These are phyloP conservation scores for Grammomys surdaster DNA, from an alignment of 2,113 vertebrate genomes.

Conservation along the genomic window DNA sequence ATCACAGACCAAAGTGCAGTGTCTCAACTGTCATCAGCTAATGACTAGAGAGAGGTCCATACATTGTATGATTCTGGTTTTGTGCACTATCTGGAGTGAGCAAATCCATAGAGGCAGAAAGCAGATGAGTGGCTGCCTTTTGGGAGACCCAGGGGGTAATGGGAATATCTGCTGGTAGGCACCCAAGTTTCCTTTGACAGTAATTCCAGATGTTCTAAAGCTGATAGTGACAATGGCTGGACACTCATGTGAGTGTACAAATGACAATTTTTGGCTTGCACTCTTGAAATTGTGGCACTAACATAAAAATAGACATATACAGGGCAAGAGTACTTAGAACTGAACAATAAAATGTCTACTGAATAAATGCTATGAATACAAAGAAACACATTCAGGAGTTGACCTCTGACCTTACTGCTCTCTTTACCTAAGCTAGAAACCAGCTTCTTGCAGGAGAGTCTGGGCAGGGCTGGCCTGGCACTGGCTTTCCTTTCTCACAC, in stretches of 20 bases:
- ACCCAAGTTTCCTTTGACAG: neutral
- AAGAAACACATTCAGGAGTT: neutral
- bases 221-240: neutral
- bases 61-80: neutral
- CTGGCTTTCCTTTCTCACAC: neutral
- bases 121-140: neutral
- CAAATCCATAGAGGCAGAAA: neutral
- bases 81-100: neutral
- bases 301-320: neutral
- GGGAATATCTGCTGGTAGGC: neutral
- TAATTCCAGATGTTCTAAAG: neutral
- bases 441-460: neutral
- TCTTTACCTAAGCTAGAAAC: neutral
- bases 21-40: neutral
- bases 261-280: neutral
- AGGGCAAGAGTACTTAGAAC: neutral
- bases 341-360: neutral
- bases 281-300: neutral
- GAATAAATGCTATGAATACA: neutral
- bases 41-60: neutral
- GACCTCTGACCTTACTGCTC: no score
- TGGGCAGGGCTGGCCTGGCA: fast-evolving
- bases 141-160: neutral
- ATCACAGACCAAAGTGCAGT: neutral
- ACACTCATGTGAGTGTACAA: neutral